Evolutionary conservation across 2,888 invertebrate species (phyloP).

Genomic region (Pharmacophagus antenor): DNA sequence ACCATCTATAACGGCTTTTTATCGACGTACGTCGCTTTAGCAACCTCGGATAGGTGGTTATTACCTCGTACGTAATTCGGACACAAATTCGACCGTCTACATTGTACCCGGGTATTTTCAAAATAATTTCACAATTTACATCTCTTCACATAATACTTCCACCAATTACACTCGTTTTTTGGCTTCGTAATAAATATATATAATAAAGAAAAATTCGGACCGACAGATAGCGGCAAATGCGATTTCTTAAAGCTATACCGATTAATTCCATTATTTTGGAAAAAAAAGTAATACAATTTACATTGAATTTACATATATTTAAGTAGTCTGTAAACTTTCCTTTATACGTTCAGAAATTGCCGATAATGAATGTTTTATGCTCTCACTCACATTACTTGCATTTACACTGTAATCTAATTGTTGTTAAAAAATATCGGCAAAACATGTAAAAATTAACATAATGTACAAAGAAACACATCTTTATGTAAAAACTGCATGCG

Average conservation of each 20-base stretch:
- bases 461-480: too few species aligned
- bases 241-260: conserved; percentile 19
- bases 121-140: conserved; percentile 73
- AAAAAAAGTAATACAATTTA: conserved; percentile 35
- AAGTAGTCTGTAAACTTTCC: not conserved
- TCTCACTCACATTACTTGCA: not conserved
- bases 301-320: conserved; percentile 25
- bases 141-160: too few species aligned
- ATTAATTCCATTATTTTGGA: conserved; percentile 42
- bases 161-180: conserved; percentile 69
- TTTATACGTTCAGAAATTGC: conserved; percentile 21
- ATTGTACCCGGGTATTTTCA: conserved; percentile 46
- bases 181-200: conserved; percentile 48
- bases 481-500: too few species aligned
- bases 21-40: conserved; percentile 7
- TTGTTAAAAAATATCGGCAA: not conserved
- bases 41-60: conserved; percentile 33
- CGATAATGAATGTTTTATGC: conserved; percentile 13
- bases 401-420: not conserved
- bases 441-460: not conserved
- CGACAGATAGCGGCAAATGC: conserved; percentile 44
- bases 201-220: conserved; percentile 59
- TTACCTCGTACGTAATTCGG: conserved; percentile 26
- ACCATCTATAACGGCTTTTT: conserved; percentile 12
- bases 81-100: conserved; percentile 19